Conservation (phyloP, 1,140 invertebrate species). For the Drosophila kikkawai region DNA sequence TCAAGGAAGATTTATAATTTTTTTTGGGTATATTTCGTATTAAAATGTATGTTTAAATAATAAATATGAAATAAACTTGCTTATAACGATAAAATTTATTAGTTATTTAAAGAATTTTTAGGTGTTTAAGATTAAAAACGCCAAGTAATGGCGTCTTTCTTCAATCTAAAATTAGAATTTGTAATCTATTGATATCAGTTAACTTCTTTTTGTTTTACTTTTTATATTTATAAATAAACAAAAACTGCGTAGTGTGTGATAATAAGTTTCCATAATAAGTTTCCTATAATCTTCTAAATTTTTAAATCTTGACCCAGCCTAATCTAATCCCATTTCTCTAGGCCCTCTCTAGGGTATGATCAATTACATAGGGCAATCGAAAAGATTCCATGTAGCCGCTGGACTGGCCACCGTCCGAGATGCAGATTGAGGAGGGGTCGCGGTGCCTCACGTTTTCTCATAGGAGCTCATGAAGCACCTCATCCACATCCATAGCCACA, state of each 20-base stretch:
- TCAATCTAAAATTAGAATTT: background rate
- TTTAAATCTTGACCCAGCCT: background rate
- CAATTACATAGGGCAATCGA: conserved; percentile 50
- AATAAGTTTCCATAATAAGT: background rate
- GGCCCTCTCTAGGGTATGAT: conserved; percentile 27
- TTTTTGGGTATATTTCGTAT: background rate
- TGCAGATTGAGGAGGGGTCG: conserved; percentile 18
- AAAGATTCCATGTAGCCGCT: conserved; percentile 47
- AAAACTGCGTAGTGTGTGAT: background rate
- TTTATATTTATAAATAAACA: conserved; percentile 1
- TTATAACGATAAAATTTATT: no score
- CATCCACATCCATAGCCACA: conserved; percentile 2
- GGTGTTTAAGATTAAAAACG: no score
- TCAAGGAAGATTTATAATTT: background rate
- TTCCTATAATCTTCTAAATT: rapidly evolving
- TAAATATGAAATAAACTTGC: background rate
- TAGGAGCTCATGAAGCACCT: conserved; percentile 19
- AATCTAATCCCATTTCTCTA: background rate
- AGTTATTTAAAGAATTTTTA: no score
- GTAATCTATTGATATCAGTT: background rate
- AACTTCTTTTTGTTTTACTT: background rate
- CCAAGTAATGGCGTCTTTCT: no score
- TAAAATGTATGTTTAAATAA: background rate
- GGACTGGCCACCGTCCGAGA: conserved; percentile 44
- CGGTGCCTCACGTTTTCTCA: conserved; percentile 41